Evolutionary conservation across 2,888 invertebrate genomes (phyloP).

Genomic region (Drosophila formosana): DNA sequence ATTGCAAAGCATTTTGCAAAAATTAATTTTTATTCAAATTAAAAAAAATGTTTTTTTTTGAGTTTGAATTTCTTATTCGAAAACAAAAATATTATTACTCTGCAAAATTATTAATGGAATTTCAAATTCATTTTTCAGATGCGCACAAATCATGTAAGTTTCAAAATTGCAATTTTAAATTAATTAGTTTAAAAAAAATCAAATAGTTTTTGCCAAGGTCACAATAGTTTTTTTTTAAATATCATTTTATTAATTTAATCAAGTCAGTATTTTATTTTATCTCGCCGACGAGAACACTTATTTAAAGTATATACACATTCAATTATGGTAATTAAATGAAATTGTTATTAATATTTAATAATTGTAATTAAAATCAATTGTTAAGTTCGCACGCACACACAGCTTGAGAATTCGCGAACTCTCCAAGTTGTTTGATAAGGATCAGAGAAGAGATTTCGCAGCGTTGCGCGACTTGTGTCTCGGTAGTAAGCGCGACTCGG

Average conservation of each 20-base stretch:
- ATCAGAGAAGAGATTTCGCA: constrained; percentile 20
- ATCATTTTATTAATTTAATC: background rate
- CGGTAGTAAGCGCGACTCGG: constrained; percentile 84
- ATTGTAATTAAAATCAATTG: constrained; percentile 23
- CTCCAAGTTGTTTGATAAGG: constrained; percentile 5
- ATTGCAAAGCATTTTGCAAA: too few relatives aligned
- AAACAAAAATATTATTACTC: too few relatives aligned
- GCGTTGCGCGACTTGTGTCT: constrained; percentile 79
- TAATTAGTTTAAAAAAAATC: too few relatives aligned
- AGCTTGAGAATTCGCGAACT: constrained; percentile 43
- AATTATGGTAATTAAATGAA: constrained; percentile 1
- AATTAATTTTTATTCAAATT: too few relatives aligned
- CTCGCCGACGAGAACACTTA: background rate
- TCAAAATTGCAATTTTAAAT: background rate
- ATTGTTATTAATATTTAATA: constrained; percentile 14
- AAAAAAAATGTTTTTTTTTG: too few relatives aligned
- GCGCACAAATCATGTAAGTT: background rate
- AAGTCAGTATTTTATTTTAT: background rate
- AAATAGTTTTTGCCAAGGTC: background rate
- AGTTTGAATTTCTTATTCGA: too few relatives aligned
- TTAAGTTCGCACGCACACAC: constrained; percentile 35
- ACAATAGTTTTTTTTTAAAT: background rate
- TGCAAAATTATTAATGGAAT: background rate
- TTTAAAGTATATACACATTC: background rate
- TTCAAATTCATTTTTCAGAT: background rate